phyloP scores from a whole-genome alignment of 2,113 vertebrate species.

The Anseranas semipalmata region DNA sequence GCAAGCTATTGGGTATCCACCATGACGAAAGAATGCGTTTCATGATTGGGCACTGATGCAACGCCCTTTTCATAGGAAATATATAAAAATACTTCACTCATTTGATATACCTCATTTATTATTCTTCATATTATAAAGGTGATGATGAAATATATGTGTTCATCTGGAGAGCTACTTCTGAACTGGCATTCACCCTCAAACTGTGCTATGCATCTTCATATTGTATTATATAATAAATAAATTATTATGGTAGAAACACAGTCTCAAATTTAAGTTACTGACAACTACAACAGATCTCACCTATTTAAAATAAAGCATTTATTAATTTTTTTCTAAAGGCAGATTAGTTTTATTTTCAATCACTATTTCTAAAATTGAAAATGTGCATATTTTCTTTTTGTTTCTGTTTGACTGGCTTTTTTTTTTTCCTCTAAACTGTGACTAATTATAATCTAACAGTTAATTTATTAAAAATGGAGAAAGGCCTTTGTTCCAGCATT shows the following conservation, averaged over 20 bases:
- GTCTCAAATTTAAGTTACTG: background rate
- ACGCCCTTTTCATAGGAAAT: background rate
- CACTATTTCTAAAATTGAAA: constrained; percentile 1
- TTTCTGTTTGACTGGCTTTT: background rate
- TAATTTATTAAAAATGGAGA: constrained; percentile 36
- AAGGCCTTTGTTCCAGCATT: background rate
- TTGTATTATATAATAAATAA: background rate
- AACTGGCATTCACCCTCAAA: background rate
- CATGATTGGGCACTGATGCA: background rate
- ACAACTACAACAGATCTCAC: background rate
- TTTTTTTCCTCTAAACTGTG: background rate
- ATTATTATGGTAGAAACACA: background rate
- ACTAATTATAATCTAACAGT: constrained; percentile 18
- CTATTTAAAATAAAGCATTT: constrained; percentile 1
- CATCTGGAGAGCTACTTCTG: background rate
- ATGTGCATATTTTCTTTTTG: background rate
- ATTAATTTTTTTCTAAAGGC: background rate
- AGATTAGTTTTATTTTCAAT: background rate
- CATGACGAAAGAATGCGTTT: background rate
- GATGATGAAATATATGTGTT: background rate
- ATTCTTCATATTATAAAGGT: background rate
- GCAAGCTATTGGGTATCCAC: background rate
- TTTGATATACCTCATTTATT: background rate
- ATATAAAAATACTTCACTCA: background rate
- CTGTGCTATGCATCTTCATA: background rate